These are phyloP conservation scores for Hylomyscus alleni DNA, from an alignment of 2,797 vertebrate genomes.

Conservation along the genomic window DNA sequence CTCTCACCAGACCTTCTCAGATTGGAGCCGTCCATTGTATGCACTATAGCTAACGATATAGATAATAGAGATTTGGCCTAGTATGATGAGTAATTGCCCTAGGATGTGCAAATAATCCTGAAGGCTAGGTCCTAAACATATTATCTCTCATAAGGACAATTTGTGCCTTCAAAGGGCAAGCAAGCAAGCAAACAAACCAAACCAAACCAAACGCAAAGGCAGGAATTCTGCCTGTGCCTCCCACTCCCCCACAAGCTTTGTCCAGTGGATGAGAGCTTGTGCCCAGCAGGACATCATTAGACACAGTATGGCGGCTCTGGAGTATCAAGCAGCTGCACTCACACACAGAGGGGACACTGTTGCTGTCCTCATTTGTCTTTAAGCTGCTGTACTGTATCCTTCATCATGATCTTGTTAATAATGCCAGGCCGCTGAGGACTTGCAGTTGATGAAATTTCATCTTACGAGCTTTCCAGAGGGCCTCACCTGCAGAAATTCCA, in stretches of 20 bases:
- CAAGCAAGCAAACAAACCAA: neutral
- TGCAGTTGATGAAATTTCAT: conserved; percentile 77
- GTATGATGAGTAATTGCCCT: neutral
- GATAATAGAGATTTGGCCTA: neutral
- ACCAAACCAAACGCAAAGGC: neutral
- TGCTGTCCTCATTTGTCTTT: conserved; percentile 81
- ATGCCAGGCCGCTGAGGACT: conserved; percentile 83
- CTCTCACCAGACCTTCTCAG: neutral
- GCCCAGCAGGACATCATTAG: neutral
- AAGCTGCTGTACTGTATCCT: conserved; percentile 82
- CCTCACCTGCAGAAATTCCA: conserved; percentile 86
- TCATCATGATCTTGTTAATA: conserved; percentile 87
- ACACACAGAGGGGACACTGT: neutral
- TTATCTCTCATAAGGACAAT: neutral
- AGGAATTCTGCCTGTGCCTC: neutral
- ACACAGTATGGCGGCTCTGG: neutral
- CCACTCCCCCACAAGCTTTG: neutral
- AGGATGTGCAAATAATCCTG: neutral
- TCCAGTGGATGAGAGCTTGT: neutral
- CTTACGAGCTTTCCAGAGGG: conserved; percentile 78
- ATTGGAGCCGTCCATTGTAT: neutral
- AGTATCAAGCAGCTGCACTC: neutral
- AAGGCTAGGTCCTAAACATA: neutral
- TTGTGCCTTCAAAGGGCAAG: neutral
- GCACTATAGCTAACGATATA: neutral